phyloP scores from a whole-genome alignment of 1,140 invertebrate species.

The Trigoniulus corallinus region DNA sequence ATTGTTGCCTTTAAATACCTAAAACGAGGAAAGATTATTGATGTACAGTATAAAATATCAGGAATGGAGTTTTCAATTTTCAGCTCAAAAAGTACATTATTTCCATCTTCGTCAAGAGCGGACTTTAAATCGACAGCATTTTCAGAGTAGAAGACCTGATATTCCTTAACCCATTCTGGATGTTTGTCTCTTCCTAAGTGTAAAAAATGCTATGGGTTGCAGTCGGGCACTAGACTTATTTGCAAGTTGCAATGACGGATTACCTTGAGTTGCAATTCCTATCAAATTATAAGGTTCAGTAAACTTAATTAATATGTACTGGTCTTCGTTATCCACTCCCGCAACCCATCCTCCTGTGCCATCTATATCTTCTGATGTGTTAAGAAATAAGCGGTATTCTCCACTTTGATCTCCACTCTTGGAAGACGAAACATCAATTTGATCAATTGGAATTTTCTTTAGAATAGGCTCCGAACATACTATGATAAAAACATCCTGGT shows the following conservation, averaged over 20 bases:
- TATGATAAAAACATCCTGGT: too few relatives aligned
- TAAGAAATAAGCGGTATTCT: constrained; percentile 6
- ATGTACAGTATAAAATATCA: too few relatives aligned
- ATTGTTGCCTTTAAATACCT: too few relatives aligned
- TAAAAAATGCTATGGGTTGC: constrained; percentile 1
- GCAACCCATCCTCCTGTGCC: constrained; percentile 19
- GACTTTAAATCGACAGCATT: background rate
- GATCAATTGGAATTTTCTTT: background rate
- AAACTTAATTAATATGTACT: constrained; percentile 48
- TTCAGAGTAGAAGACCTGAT: background rate
- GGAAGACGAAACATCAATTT: constrained; percentile 11
- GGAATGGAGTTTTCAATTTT: too few relatives aligned
- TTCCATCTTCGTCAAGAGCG: background rate
- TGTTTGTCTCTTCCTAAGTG: constrained; percentile 1
- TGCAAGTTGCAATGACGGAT: background rate
- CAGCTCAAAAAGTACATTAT: background rate
- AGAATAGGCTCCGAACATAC: too few relatives aligned
- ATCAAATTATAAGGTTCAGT: constrained; percentile 50
- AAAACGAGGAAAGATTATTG: too few relatives aligned
- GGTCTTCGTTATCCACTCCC: constrained; percentile 15
- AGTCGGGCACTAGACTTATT: background rate
- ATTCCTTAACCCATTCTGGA: constrained; percentile 4
- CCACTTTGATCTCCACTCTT: constrained; percentile 5
- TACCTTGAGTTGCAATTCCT: constrained; percentile 54
- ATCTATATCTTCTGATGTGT: constrained; percentile 8